Conservation (phyloP, 2,797 vertebrate species). For the Gadopsis bispinosus region DNA sequence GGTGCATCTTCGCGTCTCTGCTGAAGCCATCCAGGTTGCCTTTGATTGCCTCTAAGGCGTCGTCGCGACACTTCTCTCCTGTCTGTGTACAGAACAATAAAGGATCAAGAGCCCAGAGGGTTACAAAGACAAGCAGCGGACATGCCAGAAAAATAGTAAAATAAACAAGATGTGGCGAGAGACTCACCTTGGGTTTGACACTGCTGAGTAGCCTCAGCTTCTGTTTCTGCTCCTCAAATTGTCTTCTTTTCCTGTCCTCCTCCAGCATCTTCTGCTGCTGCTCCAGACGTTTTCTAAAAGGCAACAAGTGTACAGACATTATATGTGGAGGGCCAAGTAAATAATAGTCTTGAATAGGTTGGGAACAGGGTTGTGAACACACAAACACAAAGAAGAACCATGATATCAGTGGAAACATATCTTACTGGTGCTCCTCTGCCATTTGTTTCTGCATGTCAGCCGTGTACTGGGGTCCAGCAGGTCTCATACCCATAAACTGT, state of each 20-base stretch:
- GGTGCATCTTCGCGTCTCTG: constrained; percentile 98
- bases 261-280: constrained; percentile 98
- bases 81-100: constrained; percentile 51
- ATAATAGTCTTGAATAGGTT: neutral
- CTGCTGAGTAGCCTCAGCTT: constrained; percentile 96
- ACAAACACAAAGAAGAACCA: constrained; percentile 1
- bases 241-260: constrained; percentile 96
- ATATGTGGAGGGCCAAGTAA: neutral
- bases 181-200: constrained; percentile 95
- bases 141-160: neutral
- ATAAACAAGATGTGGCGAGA: constrained; percentile 1
- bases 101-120: constrained; percentile 16
- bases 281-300: constrained; percentile 92
- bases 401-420: constrained; percentile 8
- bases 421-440: constrained; percentile 98
- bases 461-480: constrained; percentile 90
- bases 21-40: constrained; percentile 99
- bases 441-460: constrained; percentile 98
- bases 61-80: constrained; percentile 96
- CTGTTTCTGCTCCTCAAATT: constrained; percentile 99
- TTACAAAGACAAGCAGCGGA: constrained; percentile 1
- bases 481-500: constrained; percentile 92
- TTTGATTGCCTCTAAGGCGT: constrained; percentile 98
- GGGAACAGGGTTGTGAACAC: neutral
- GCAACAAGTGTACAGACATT: neutral